Evolutionary conservation across 92 coral and sea anemone genomes (phyloP), one percentile per base, ranked within the genome.

Genomic region (Epizoanthus fatuus): DNA sequence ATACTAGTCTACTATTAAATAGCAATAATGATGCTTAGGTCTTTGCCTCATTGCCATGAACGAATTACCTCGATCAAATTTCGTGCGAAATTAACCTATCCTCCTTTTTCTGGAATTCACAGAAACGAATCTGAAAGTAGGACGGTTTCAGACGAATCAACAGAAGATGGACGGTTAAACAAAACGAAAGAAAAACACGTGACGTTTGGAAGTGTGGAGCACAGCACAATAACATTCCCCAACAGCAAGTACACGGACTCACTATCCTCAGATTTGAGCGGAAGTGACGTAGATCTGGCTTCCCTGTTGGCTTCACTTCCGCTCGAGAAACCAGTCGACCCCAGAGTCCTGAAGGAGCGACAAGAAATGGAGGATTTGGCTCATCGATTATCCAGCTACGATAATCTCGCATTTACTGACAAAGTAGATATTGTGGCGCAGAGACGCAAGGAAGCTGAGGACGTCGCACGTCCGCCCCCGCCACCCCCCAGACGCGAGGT

Each of bases 271-370:
- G 59, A 78, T 60, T 62, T 89, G 86, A 71, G 91, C 71, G 75
- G 91, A 45, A 80, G 87, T 74, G 95, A 90, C 53, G 19, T 93
- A 29, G 98, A 94, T 74, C 86, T 94, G 72, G 89, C 93, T n/a
- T 92, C 90, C 5, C 70, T 94, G 52, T 80, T 94, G 65, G 94
- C 90, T 29, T 92, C 98, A 6, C 89, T 94, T 58, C 98, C 98
- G 2, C 85, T 65, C 4, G 98, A 94, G 42, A 66, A 81, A 10
- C 94, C 92, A 55, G 88, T 75, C 19, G 81, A 77, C 69, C 90
- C 90, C 52, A 72, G 78, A 69, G 29, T 83, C 5, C 80, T 86
- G 20, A 69, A 76, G 69, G 88, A 92, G 81, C 92, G 89, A 40
- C 88, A 81, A 54, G 94, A 94, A 86, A 70, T 94, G 72, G 69